phyloP scores from a whole-genome alignment of 2,797 vertebrate genomes.

The Phalanger gymnotis region DNA sequence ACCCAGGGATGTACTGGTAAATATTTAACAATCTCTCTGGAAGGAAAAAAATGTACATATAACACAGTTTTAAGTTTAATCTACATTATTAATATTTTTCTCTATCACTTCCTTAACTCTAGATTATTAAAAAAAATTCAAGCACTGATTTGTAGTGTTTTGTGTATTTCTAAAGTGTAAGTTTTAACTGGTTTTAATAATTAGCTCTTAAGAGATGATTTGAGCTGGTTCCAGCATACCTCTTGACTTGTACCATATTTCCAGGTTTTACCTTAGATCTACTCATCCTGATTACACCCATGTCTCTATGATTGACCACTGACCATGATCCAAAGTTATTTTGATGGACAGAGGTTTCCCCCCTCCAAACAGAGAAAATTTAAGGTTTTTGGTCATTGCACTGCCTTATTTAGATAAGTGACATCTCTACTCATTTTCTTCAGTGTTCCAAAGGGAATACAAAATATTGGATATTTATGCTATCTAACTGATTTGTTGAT shows the following conservation, averaged over 20 bases:
- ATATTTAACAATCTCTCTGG: no score
- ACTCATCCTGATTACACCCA: not conserved
- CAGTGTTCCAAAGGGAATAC: conserved; percentile 17
- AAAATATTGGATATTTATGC: not conserved
- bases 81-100: no score
- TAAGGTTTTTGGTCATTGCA: conserved; percentile 3
- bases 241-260: not conserved
- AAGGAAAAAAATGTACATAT: no score
- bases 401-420: conserved; percentile 29
- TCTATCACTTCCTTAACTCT: no score
- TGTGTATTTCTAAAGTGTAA: no score
- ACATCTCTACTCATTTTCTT: not conserved
- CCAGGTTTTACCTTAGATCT: not conserved
- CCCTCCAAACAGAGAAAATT: not conserved
- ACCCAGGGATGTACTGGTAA: no score
- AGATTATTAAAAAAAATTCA: no score
- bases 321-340: not conserved
- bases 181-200: no score
- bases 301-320: not conserved
- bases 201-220: no score
- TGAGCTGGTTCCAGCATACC: no score
- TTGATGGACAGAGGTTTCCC: conserved; percentile 5
- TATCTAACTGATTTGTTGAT: conserved; percentile 9
- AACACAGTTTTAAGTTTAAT: no score
- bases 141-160: no score